Evolutionary conservation across 2,888 invertebrate genomes (phyloP).

Genomic region (Pimpla rufipes): DNA sequence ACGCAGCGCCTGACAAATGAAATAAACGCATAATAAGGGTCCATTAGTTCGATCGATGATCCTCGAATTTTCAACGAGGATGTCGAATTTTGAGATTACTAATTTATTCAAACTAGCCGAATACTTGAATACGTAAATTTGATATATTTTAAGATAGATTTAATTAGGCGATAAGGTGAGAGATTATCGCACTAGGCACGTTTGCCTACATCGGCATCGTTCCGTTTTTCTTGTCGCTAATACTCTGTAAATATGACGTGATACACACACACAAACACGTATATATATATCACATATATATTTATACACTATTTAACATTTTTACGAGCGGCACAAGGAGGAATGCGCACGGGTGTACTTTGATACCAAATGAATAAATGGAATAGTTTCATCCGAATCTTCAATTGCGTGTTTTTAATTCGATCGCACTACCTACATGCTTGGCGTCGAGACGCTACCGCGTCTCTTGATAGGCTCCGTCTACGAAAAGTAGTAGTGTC

Average conservation of each 20-base stretch:
- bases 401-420: neutral
- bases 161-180: slow-evolving; percentile 28
- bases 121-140: slow-evolving; percentile 39
- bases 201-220: slow-evolving; percentile 29
- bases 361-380: slow-evolving; percentile 66
- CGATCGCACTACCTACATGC: neutral
- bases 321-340: slow-evolving; percentile 71
- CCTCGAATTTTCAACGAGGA: slow-evolving; percentile 38
- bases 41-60: slow-evolving; percentile 39
- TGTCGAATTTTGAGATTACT: slow-evolving; percentile 58
- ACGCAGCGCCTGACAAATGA: slow-evolving; percentile 18
- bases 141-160: slow-evolving; percentile 48
- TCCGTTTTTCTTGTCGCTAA: slow-evolving; percentile 65
- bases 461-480: no score
- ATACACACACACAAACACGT: slow-evolving; percentile 65
- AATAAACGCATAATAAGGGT: slow-evolving; percentile 57
- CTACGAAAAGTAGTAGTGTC: neutral
- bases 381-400: slow-evolving; percentile 37
- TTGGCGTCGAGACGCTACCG: no score
- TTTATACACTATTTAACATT: slow-evolving; percentile 79
- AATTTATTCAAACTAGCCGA: slow-evolving; percentile 49
- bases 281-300: slow-evolving; percentile 71
- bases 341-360: slow-evolving; percentile 62
- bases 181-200: slow-evolving; percentile 28
- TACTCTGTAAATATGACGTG: slow-evolving; percentile 73